Evolutionary conservation across 2,888 invertebrate species (phyloP), one percentile per base, ranked within the genome.

Genomic region (Pheosia gnoma): DNA sequence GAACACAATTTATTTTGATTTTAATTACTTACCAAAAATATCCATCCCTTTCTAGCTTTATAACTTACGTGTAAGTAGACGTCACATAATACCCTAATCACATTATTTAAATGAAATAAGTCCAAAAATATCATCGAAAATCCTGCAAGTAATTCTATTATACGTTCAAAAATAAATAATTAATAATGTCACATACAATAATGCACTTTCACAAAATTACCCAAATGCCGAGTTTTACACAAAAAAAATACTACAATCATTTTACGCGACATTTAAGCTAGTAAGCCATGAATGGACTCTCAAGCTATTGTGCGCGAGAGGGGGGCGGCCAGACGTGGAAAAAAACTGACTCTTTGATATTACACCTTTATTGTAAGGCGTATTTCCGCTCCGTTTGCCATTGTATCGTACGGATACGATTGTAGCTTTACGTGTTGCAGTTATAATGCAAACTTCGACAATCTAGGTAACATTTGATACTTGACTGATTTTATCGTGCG

Each of bases 191-290:
- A 63, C 66, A 59, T 65, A 66, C 63, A 55, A 66, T 63, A 75
- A 62, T 59, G 66, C 59, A 61, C 61, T 70, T 70, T 65, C 69
- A 65, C 67, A 69, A 63, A 74, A 66, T 67, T 59, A 70, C 66
- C 58, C 55, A 64, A 74, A 72, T 64, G 58, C 67, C 67, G 3
- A 66, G 58, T 67, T 59, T 55, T 9, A 38, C 58, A 60, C n/a
- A n/a, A n/a, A 67, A 72, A 74, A 77, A 79, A 75, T 57, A 59
- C 67, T 63, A 69, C 71, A 75, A 75, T 74, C 71, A 70, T 68
- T 76, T 80, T 71, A 79, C 78, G 81, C 75, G 78, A 78, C 80
- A 80, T 80, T 79, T 75, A 75, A 78, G 72, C 57, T 73, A 78
- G 74, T 77, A 71, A 72, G 41, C 10, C 52, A n/a, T 63, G 80